These are phyloP conservation scores for Discoglossus pictus DNA, from an alignment of 2,797 vertebrate genomes.

Conservation along the genomic window DNA sequence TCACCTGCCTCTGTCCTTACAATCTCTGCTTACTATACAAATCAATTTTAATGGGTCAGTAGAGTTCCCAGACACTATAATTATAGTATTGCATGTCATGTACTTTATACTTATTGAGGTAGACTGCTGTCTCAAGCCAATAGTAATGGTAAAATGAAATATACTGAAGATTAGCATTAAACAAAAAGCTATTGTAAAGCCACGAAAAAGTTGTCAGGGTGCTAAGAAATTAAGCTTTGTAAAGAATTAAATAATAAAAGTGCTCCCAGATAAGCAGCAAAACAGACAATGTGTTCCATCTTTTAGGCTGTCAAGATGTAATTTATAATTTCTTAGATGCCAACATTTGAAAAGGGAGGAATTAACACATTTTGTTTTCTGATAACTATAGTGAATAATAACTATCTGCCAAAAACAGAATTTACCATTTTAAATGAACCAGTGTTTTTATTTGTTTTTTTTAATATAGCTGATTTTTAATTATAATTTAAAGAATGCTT, in stretches of 20 bases:
- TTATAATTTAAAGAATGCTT: no score
- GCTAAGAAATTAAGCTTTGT: slow-evolving; percentile 46
- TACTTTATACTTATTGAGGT: slow-evolving; percentile 56
- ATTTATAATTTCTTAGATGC: slow-evolving; percentile 11
- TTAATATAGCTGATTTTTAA: no score
- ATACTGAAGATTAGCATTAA: slow-evolving; percentile 60
- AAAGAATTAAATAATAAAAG: slow-evolving; percentile 37
- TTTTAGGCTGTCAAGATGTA: slow-evolving; percentile 22
- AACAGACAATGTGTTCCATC: slow-evolving; percentile 38
- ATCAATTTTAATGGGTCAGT: slow-evolving; percentile 69
- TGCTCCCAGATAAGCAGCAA: slow-evolving; percentile 25
- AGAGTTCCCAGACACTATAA: slow-evolving; percentile 70
- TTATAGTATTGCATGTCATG: slow-evolving; percentile 72
- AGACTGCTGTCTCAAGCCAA: slow-evolving; percentile 64
- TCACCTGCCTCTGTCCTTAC: slow-evolving; percentile 71
- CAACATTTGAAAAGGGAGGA: slow-evolving; percentile 32
- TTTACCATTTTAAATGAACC: no score
- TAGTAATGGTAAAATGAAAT: slow-evolving; percentile 60
- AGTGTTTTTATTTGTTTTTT: no score
- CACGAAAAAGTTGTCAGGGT: slow-evolving; percentile 41
- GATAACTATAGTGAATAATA: no score
- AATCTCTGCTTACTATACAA: slow-evolving; percentile 64
- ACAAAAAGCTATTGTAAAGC: slow-evolving; percentile 53
- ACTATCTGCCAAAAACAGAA: no score
- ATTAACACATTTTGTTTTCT: no score